Base-by-base conservation (phyloP, 1,140 invertebrate genomes). In the Drosophila albomicans region DNA sequence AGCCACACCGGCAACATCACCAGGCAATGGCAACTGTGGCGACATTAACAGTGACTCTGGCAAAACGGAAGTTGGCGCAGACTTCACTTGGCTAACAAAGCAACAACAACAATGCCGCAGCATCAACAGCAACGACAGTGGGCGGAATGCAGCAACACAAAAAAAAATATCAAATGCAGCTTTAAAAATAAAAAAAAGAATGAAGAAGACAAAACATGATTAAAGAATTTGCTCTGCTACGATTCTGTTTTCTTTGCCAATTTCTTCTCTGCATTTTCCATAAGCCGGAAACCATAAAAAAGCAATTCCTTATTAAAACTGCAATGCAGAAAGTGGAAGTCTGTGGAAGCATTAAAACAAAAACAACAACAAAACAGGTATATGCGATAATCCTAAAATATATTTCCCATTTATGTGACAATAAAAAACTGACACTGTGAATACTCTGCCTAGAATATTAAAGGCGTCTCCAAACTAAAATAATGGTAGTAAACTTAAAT, bases 241-340 rank as follows among this genome's bases (percentile, higher is more conserved):
- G 77, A 75, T 59, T 70, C 74, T 63, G 67, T 51, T 69, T 84
- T 80, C 66, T 71, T 89, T 88, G 84, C 84, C 77, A 84, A 81
- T 88, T 87, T 88, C 74, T 87, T 88, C 74, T 75, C 57, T 63
- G 58, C 76, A 79, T 79, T 79, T 65, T 67, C 79, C 64, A 89
- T 81, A 88, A 88, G 84, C 80, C 85, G 84, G 84, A 88, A 88
- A 88, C 85, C 84, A 88, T 88, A 89, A 88, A 88, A 89, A 89
- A 81, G 70, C 85, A 88, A 88, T 88, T 88, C 78, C 84, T 88
- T 88, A 88, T 88, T 88, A 88, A 88, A 84, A 88, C 80, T 89
- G 74, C 85, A 88, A 72, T 75, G 68, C 84, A 75, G 69, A 68
- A 38, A 25, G 15, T 59, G 51, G 67, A 32, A 25, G 43, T 8